Base-by-base conservation (phyloP, 2,888 invertebrate species). In the Philonicus albiceps region DNA sequence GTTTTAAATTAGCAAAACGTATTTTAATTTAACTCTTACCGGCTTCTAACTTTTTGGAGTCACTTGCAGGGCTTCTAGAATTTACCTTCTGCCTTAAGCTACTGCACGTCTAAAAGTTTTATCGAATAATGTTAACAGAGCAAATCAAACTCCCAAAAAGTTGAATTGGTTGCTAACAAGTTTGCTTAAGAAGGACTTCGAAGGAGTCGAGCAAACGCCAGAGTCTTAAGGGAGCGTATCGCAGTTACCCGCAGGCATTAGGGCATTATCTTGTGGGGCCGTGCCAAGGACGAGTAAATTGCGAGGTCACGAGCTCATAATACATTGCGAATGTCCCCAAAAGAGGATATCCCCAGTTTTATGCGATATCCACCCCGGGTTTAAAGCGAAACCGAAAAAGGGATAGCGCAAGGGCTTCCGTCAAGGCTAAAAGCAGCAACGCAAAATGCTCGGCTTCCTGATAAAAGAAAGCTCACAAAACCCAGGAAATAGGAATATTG, bases 401-500 rank as follows among this genome's bases (percentile, higher is more conserved):
- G 78, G 78, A 78, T 78, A 78, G 78, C 34, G 31, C n/a, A 49
- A 30, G 40, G 78, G 49, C 49, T 78, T 78, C 78, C 78, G 78
- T 19, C 22, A n/a, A 31, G 27, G 27, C 43, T 78, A 27, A 78
- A 78, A 78, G 78, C 49, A 78, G 37, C 78, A 49, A 78, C 78
- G 78, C 78, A 78, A 30, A 78, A 78, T 43, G 49, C 49, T 78
- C 78, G 49, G 49, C 49, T 78, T 78, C 49, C 43, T 78, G 78
- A 78, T 78, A 78, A 78, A 49, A 43, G 27, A 78, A 16, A 78
- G 78, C 78, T 78, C 78, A 78, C 78, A 78, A 49, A 78, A 78
- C 53, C 78, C 78, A 78, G 78, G 78, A 78, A 78, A 78, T 78
- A 49, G 27, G 78, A 78, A 78, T 78, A 78, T 78, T 78, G 49